Evolutionary conservation across 2,113 vertebrate genomes (phyloP).

Genomic region (Synodontis membranacea): DNA sequence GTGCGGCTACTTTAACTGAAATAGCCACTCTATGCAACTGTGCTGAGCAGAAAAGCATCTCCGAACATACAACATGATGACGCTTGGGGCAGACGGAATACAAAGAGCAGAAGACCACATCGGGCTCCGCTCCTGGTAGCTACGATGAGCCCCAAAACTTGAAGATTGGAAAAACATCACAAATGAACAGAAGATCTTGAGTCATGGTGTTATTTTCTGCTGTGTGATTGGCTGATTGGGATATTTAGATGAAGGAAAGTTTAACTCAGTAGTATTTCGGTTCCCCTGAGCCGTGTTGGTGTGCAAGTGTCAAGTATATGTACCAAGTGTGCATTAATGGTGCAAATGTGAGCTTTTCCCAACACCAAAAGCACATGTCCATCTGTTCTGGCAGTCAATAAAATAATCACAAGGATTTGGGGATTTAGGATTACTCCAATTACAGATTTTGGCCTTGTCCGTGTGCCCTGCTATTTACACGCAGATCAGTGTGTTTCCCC

Average conservation of each 20-base stretch:
- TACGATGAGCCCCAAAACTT: neutral
- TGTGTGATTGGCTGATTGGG: neutral
- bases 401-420: conserved; percentile 22
- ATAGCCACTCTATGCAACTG: neutral
- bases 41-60: neutral
- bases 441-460: neutral
- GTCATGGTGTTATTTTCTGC: neutral
- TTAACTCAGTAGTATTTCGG: neutral
- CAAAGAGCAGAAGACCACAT: neutral
- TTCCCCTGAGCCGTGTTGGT: neutral
- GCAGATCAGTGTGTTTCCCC: neutral
- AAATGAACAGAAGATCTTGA: neutral
- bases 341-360: neutral
- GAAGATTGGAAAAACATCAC: neutral
- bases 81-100: neutral
- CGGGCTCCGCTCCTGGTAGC: neutral
- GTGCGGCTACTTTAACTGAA: too few species aligned
- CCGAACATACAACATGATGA: neutral
- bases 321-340: neutral
- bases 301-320: neutral
- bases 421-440: conserved; percentile 10
- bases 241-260: neutral
- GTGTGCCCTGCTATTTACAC: neutral
- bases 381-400: neutral
- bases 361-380: neutral